Conservation (phyloP, 2,113 vertebrate genomes). For the Xiphophorus couchianus region DNA sequence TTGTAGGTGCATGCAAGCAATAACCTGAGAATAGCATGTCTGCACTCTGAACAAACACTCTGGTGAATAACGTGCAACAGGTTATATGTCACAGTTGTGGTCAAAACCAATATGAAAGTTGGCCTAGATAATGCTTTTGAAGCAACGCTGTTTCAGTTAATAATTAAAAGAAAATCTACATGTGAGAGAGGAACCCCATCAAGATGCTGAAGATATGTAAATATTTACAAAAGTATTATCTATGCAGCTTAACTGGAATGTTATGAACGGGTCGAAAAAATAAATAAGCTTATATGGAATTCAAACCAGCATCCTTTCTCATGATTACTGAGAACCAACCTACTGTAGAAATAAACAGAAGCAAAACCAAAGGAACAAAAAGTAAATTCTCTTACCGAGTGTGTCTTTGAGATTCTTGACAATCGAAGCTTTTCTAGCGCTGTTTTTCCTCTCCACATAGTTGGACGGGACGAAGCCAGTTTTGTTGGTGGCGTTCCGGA, state of each 20-base stretch:
- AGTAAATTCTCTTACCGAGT: constrained; percentile 78
- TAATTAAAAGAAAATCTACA: background rate
- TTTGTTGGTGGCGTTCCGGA: constrained; percentile 91
- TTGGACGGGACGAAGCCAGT: constrained; percentile 93
- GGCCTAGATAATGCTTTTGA: constrained; percentile 12
- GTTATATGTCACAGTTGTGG: constrained; percentile 27
- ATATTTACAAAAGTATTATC: background rate
- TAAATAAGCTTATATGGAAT: too few species aligned
- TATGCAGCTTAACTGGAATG: background rate
- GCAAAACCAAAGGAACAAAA: background rate
- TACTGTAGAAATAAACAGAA: background rate
- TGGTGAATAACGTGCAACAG: background rate
- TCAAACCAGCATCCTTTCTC: too few species aligned
- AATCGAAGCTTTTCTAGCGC: constrained; percentile 90
- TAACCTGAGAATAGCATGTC: background rate
- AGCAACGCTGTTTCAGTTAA: background rate
- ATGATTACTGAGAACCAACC: background rate
- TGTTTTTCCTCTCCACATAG: constrained; percentile 93
- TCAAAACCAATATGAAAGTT: constrained; percentile 3
- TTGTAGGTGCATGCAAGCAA: background rate
- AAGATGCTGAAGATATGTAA: constrained; percentile 1
- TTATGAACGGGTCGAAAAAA: too few species aligned
- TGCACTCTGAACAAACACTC: constrained; percentile 19
- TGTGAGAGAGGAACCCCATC: constrained; percentile 9
- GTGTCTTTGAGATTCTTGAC: constrained; percentile 93